Evolutionary conservation across 2,113 vertebrate species (phyloP).

Genomic region (Lepus americanus): DNA sequence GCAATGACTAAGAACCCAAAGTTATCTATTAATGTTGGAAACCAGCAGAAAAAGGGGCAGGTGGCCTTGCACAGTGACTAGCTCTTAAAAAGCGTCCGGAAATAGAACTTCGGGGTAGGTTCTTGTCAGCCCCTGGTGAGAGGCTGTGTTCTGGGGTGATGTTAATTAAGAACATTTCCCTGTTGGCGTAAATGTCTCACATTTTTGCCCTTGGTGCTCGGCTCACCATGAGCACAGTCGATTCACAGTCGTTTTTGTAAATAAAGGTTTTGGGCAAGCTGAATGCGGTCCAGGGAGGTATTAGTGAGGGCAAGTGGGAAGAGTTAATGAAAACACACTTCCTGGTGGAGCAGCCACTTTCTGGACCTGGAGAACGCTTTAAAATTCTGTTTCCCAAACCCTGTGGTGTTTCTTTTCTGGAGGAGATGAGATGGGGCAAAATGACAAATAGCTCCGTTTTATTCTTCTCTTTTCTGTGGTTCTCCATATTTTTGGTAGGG

Average conservation of each 20-base stretch:
- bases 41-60: constrained; percentile 50
- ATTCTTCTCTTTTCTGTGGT: constrained; percentile 62
- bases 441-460: constrained; percentile 72
- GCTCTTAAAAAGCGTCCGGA: constrained; percentile 66
- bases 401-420: constrained; percentile 68
- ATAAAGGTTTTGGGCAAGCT: constrained; percentile 68
- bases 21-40: constrained; percentile 47
- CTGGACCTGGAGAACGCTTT: constrained; percentile 67
- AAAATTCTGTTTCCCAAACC: constrained; percentile 69
- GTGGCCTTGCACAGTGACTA: constrained; percentile 61
- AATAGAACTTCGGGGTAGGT: constrained; percentile 62
- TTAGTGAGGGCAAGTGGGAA: constrained; percentile 61
- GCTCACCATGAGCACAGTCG: constrained; percentile 69
- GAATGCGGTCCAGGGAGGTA: constrained; percentile 66
- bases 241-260: constrained; percentile 75
- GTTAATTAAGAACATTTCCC: constrained; percentile 79
- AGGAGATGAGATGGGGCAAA: constrained; percentile 63
- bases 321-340: constrained; percentile 75
- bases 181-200: constrained; percentile 70
- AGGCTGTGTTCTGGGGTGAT: constrained; percentile 69
- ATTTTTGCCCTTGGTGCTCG: constrained; percentile 71
- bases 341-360: constrained; percentile 66
- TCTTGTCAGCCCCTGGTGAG: constrained; percentile 70
- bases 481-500: constrained; percentile 68
- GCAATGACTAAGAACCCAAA: background rate